A percentile compares a stretch with the other conserved stretches of the same genome.
Conservation (phyloP, 2,888 invertebrate species). For the Erynnis tages region DNA sequence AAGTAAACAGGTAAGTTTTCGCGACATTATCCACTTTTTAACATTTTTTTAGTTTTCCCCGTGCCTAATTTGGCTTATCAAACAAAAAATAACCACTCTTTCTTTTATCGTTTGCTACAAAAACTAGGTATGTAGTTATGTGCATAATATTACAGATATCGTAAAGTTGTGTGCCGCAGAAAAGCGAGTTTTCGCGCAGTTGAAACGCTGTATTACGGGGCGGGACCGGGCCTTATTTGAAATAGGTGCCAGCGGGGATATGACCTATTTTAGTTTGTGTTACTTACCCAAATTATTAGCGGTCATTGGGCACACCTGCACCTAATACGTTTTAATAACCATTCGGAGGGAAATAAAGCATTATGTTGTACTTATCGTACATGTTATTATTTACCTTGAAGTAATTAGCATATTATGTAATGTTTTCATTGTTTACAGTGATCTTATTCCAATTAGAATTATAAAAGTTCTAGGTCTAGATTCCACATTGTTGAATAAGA, state of each 20-base stretch:
- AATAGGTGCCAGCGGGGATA: constrained; percentile 62
- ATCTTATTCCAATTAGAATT: too few relatives aligned
- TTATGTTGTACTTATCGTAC: too few relatives aligned
- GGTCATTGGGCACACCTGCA: not conserved
- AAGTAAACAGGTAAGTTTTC: constrained; percentile 78
- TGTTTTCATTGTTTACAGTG: too few relatives aligned
- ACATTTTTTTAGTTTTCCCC: constrained; percentile 37
- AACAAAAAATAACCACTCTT: not conserved
- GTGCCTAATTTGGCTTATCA: constrained; percentile 7
- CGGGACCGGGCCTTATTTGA: constrained; percentile 49
- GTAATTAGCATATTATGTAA: not conserved
- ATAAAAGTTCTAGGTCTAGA: too few relatives aligned
- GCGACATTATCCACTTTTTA: constrained; percentile 47
- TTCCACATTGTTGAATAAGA: too few relatives aligned
- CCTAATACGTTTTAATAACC: not conserved
- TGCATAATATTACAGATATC: not conserved
- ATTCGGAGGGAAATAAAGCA: not conserved
- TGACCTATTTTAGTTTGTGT: constrained; percentile 65
- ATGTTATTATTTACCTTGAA: too few relatives aligned
- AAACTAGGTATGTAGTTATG: not conserved
- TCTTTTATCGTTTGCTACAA: not conserved
- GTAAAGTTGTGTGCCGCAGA: constrained; percentile 22
- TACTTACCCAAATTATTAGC: not conserved
- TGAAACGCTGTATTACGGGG: constrained; percentile 40
- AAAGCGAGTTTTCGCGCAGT: constrained; percentile 65